Percentiles rank a stretch among this genome's conserved stretches.
These are phyloP conservation scores for Psittacula derbiana DNA, from an alignment of 2,797 vertebrate species.

Conservation along the genomic window DNA sequence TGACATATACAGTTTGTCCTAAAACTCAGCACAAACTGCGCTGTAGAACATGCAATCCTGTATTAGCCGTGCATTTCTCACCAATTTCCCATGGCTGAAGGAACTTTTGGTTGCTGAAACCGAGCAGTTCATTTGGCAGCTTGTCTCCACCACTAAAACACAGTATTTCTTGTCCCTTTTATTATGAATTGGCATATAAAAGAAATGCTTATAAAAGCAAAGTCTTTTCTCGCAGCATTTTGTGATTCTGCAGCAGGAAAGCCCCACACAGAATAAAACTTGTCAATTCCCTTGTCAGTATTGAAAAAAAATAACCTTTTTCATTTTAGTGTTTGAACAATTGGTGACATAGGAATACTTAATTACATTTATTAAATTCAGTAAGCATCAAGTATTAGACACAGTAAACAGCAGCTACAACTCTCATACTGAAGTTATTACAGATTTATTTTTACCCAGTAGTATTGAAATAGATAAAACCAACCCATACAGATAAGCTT, in stretches of 20 bases:
- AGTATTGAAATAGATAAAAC: not conserved
- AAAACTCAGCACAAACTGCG: not conserved
- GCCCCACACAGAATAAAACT: not conserved
- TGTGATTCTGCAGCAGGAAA: not conserved
- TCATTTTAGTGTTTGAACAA: not conserved
- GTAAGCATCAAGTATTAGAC: not conserved
- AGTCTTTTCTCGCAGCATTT: not conserved
- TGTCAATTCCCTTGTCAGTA: not conserved
- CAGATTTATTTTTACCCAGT: not conserved
- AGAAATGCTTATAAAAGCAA: not conserved
- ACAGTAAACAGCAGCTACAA: not conserved
- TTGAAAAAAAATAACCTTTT: slow-evolving; percentile 23
- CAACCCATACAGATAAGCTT: not conserved
- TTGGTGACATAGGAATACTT: not conserved
- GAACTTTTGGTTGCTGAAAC: not conserved
- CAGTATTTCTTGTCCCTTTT: not conserved
- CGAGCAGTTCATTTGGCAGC: not conserved
- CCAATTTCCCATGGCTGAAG: not conserved
- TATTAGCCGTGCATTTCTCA: not conserved
- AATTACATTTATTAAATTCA: not conserved
- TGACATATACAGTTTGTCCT: not conserved
- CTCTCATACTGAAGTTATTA: not conserved
- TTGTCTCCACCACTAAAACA: not conserved
- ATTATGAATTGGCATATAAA: not conserved
- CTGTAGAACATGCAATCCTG: fast-evolving